Conservation (phyloP, 2,888 invertebrate genomes). For the Limnephilus lunatus region DNA sequence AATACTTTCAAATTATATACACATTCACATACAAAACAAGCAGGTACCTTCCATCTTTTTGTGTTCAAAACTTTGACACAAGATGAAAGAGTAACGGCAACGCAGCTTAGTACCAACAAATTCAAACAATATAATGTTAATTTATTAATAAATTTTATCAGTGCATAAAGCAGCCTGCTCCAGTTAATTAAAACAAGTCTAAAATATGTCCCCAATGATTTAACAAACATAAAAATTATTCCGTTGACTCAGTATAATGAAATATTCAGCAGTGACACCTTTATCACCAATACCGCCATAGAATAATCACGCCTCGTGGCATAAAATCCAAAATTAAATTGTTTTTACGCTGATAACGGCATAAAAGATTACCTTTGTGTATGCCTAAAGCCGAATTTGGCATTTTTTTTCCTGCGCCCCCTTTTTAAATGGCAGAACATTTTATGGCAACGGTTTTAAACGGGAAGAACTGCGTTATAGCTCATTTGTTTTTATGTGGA, state of each 20-base stretch:
- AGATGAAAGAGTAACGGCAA: background rate
- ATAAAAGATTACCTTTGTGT: conserved; percentile 36
- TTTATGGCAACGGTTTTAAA: conserved; percentile 22
- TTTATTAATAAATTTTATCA: background rate
- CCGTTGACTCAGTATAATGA: conserved; percentile 25
- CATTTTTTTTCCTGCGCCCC: conserved; percentile 19
- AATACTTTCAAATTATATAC: too few relatives aligned
- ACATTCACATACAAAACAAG: too few relatives aligned
- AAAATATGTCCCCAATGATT: background rate
- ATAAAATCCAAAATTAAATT: conserved; percentile 41
- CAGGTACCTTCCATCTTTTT: background rate
- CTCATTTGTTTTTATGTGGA: conserved; percentile 59
- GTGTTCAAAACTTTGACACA: background rate
- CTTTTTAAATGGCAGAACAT: conserved; percentile 19
- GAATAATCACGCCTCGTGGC: conserved; percentile 3
- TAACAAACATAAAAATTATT: conserved; percentile 7
- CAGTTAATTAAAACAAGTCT: background rate
- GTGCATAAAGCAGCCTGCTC: background rate
- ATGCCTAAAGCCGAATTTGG: conserved; percentile 15
- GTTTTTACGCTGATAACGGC: conserved; percentile 40
- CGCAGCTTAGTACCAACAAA: background rate
- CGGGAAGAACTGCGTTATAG: conserved; percentile 39
- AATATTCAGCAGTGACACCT: conserved; percentile 25
- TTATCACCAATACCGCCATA: conserved; percentile 14
- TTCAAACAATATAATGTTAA: background rate